These are phyloP conservation scores for Panurus biarmicus DNA, from an alignment of 2,113 vertebrate species.

Conservation along the genomic window DNA sequence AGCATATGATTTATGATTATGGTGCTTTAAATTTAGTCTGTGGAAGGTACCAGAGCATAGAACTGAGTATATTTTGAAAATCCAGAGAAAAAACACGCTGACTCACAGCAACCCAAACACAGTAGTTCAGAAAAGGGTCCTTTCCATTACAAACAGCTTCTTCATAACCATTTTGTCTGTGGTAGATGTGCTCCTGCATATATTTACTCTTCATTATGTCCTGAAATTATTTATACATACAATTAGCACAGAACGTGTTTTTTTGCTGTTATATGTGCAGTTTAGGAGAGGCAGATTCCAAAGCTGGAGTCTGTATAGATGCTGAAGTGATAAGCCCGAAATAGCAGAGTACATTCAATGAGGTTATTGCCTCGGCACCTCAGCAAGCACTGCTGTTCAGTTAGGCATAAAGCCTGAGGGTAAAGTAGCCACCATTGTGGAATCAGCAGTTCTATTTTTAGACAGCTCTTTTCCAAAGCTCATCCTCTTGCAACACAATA, in stretches of 20 bases:
- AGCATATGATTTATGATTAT: constrained; percentile 7
- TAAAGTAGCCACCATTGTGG: constrained; percentile 14
- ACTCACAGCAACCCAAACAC: neutral
- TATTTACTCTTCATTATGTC: neutral
- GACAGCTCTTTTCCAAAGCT: neutral
- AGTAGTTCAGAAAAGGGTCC: neutral
- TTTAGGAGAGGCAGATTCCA: neutral
- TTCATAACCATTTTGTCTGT: neutral
- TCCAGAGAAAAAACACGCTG: neutral
- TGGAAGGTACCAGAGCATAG: neutral
- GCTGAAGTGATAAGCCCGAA: neutral
- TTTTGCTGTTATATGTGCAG: neutral
- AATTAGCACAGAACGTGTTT: neutral
- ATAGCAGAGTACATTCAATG: constrained; percentile 17
- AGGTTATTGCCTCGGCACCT: constrained; percentile 29
- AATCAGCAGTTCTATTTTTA: constrained; percentile 64
- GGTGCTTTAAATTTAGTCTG: neutral
- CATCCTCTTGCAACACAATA: neutral
- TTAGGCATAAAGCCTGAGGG: constrained; percentile 43
- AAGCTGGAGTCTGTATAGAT: neutral
- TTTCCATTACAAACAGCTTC: neutral
- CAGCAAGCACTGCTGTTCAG: constrained; percentile 13
- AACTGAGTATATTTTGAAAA: neutral
- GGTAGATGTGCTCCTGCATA: neutral
- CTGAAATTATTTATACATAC: neutral